Evolutionary conservation across 2,113 vertebrate species (phyloP).

Genomic region (Aphelocoma coerulescens): DNA sequence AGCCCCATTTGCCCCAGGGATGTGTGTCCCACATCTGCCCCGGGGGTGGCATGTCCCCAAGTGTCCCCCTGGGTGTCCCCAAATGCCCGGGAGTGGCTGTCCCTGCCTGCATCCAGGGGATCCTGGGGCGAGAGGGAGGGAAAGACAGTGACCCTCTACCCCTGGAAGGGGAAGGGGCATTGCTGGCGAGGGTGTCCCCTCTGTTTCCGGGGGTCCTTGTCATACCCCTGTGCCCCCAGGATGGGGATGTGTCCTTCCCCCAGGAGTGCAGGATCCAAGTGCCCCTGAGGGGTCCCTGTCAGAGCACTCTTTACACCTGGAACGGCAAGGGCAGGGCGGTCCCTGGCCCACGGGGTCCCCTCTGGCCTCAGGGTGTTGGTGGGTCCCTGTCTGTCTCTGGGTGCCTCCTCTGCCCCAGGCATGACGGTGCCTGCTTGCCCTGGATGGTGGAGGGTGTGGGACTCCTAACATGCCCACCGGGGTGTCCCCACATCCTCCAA

Average conservation of each 20-base stretch:
- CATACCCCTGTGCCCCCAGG: neutral
- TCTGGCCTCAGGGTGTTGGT: neutral
- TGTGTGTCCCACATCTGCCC: neutral
- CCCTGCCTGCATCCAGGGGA: neutral
- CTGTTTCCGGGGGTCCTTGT: neutral
- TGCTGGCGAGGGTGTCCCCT: rapidly evolving
- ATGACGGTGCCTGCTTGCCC: neutral
- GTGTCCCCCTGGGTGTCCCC: neutral
- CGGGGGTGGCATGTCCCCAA: neutral
- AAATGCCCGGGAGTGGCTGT: neutral
- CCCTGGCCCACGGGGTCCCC: neutral
- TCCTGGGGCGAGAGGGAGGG: no score
- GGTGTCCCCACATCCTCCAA: neutral
- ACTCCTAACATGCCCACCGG: no score
- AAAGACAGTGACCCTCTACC: no score
- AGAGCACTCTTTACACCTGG: neutral
- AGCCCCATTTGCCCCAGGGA: neutral
- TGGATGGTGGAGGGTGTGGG: neutral
- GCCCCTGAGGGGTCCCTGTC: neutral
- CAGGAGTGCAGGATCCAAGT: neutral
- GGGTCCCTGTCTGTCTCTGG: neutral
- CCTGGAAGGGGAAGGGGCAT: neutral
- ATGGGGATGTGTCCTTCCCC: neutral
- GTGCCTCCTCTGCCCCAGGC: neutral
- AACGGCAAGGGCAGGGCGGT: neutral